These are phyloP conservation scores for Coelopa frigida DNA, from an alignment of 1,140 invertebrate genomes.

Conservation along the genomic window DNA sequence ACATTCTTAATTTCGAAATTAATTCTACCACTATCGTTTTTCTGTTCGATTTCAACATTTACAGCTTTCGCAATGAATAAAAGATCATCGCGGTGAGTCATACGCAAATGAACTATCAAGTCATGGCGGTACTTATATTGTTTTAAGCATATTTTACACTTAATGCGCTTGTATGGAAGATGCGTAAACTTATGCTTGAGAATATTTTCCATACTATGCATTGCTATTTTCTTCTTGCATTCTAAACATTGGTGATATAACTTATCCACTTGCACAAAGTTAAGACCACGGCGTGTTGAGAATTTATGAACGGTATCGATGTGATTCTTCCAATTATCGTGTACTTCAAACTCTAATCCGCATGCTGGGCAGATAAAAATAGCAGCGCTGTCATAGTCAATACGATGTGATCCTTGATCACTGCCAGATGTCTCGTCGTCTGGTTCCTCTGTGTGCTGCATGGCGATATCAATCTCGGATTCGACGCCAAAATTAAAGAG, in stretches of 20 bases:
- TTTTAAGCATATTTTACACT: slow-evolving; percentile 33
- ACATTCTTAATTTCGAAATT: slow-evolving; percentile 7
- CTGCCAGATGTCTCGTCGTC: slow-evolving; percentile 1
- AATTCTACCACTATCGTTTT: not conserved
- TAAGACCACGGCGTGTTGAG: slow-evolving; percentile 33
- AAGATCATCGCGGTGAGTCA: slow-evolving; percentile 33
- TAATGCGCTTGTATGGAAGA: slow-evolving; percentile 33
- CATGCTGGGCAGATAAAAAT: slow-evolving; percentile 37
- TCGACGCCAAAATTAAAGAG: slow-evolving; percentile 37
- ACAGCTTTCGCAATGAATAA: slow-evolving; percentile 17
- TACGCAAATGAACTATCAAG: slow-evolving; percentile 39
- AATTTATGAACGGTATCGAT: slow-evolving; percentile 34
- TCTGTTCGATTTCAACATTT: not conserved
- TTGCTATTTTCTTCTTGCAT: slow-evolving; percentile 36
- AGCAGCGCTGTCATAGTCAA: slow-evolving; percentile 38
- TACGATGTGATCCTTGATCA: too few relatives aligned
- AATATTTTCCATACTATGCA: slow-evolving; percentile 40
- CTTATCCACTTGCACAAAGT: slow-evolving; percentile 36
- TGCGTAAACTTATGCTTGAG: slow-evolving; percentile 42
- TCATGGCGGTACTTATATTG: slow-evolving; percentile 42
- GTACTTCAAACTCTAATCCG: slow-evolving; percentile 27
- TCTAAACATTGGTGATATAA: slow-evolving; percentile 35
- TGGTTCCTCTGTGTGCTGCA: slow-evolving; percentile 2
- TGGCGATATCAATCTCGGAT: too few relatives aligned
- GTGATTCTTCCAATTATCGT: slow-evolving; percentile 37